A percentile compares a stretch with the other conserved stretches of the same genome.
Evolutionary conservation across 2,797 vertebrate genomes (phyloP).

Genomic region (Cirrhinus mrigala): DNA sequence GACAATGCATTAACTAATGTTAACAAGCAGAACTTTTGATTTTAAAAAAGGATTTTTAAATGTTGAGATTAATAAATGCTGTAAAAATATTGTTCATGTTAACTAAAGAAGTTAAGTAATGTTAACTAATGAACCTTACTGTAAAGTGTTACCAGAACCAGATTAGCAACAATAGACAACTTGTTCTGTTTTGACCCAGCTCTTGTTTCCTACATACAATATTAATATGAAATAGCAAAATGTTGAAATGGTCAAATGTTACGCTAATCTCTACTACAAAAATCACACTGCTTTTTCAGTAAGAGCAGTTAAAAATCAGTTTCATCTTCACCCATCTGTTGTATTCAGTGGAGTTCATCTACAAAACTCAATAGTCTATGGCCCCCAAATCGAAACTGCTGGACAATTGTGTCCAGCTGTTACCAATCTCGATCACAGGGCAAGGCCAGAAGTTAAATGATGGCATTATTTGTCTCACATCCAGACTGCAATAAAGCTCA

Average conservation of each 20-base stretch:
- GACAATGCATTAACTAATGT: no score
- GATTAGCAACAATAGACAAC: not conserved
- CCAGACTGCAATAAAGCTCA: constrained; percentile 47
- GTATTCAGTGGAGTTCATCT: not conserved
- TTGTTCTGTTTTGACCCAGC: not conserved
- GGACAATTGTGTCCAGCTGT: constrained; percentile 36
- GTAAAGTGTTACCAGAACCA: not conserved
- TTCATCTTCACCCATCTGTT: constrained; percentile 28
- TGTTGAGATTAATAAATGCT: no score
- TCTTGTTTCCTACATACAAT: not conserved
- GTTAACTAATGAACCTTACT: no score
- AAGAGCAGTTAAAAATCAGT: constrained; percentile 27
- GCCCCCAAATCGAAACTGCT: constrained; percentile 26
- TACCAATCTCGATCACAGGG: constrained; percentile 35
- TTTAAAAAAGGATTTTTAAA: no score
- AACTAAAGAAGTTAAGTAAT: no score
- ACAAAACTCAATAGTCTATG: constrained; percentile 13
- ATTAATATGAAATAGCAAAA: not conserved
- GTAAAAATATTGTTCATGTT: no score
- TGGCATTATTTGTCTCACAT: constrained; percentile 47
- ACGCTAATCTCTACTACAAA: not conserved
- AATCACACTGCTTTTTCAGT: not conserved
- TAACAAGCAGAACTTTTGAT: no score
- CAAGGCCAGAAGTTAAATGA: constrained; percentile 48
- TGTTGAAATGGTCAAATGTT: not conserved